These are phyloP conservation scores for Hylaeus anthracinus DNA, from an alignment of 1,140 invertebrate genomes.

Conservation along the genomic window DNA sequence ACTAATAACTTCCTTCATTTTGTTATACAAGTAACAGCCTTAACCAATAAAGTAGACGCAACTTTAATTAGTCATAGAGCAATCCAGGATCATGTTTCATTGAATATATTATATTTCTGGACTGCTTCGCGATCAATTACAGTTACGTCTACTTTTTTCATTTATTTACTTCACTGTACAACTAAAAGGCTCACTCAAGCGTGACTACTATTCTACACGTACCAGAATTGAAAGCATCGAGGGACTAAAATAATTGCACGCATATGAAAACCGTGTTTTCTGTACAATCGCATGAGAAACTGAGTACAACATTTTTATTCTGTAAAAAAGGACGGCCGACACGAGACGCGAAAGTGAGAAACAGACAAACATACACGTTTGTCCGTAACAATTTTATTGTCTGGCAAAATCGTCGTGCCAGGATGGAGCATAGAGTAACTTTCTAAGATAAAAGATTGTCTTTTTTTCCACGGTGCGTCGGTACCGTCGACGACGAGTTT, in stretches of 20 bases:
- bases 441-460: slow-evolving; percentile 46
- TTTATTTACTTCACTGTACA: neutral
- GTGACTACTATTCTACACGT: neutral
- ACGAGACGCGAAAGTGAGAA: slow-evolving; percentile 13
- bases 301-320: neutral
- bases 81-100: no score
- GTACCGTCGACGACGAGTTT: slow-evolving; percentile 33
- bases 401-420: slow-evolving; percentile 20
- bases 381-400: slow-evolving; percentile 30
- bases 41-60: no score
- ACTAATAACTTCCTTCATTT: no score
- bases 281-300: neutral
- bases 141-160: neutral
- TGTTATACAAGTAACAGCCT: no score
- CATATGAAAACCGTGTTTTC: neutral
- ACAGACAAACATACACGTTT: neutral
- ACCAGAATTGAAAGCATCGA: no score
- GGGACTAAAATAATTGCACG: no score
- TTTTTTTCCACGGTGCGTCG: slow-evolving; percentile 38
- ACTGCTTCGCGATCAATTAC: neutral
- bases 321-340: neutral
- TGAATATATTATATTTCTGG: no score
- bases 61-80: no score
- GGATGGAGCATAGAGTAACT: slow-evolving; percentile 34
- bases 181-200: neutral